A percentile compares a stretch with the other conserved stretches of the same genome.
These are phyloP conservation scores for Myotis lucifugus DNA, from an alignment of 2,113 vertebrate genomes.

Conservation along the genomic window DNA sequence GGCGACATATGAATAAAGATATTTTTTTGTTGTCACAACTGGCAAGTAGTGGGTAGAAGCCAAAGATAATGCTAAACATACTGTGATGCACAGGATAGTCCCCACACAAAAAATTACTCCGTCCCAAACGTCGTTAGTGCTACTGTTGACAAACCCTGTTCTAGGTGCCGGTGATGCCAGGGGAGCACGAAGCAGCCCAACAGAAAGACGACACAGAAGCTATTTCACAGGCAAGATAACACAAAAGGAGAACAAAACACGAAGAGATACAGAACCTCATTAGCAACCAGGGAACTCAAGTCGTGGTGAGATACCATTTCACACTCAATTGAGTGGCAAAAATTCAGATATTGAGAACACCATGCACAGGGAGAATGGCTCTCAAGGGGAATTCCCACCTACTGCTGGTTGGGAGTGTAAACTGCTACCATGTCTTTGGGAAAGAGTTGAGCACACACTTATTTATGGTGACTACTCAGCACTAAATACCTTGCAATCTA, in stretches of 20 bases:
- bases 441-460: not conserved
- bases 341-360: constrained; percentile 22
- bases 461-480: not conserved
- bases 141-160: not conserved
- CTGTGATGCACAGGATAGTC: not conserved
- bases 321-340: constrained; percentile 42
- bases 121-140: not conserved
- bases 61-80: not conserved
- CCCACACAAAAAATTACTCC: not conserved
- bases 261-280: constrained; percentile 23
- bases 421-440: not conserved
- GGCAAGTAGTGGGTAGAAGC: not conserved
- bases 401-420: not conserved
- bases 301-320: constrained; percentile 30
- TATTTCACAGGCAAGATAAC: constrained; percentile 49
- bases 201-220: not conserved
- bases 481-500: not conserved
- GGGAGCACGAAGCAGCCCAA: not conserved
- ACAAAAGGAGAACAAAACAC: constrained; percentile 18
- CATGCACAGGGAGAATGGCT: not conserved
- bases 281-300: constrained; percentile 55
- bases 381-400: not conserved
- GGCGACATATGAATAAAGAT: not conserved
- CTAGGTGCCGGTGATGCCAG: not conserved
- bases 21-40: not conserved